Base-by-base conservation (phyloP, 2,888 invertebrate genomes). In the Xanthorhoe designata region DNA sequence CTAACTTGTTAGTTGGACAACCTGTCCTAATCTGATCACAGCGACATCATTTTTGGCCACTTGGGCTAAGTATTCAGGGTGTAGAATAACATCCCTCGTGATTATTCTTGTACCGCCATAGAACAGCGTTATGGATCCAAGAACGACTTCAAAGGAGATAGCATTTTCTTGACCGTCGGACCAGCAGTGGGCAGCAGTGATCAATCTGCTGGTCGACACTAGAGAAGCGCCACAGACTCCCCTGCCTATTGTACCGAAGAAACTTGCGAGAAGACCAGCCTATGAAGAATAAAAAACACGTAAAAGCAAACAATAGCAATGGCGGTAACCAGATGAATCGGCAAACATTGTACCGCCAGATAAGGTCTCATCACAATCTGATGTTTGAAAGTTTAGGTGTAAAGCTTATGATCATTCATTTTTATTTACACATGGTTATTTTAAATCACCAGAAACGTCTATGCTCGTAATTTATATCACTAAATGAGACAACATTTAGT, bases 171-270 rank as follows among this genome's bases (percentile, higher is more conserved):
- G 2, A 0, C 87, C 86, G 47, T 86, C 86, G 32, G 53, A 74
- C 83, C 84, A 81, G 69, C 81, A 82, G 58, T 81, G 81, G 35
- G 81, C 81, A 9, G 82, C 81, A 4, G 81, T 79, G 0, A 80
- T 9, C 5, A 82, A 64, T 19, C 74, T 63, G 19, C 56, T 66
- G 4, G 54, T 0, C 4, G 51, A 72, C 10, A 87, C 42, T 7
- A 87, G 73, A 3, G 79, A 75, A 9, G 76, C 85, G 1, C 86
- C 85, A 65, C 87, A 87, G 1, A 83, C 76, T 15, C 74, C 77
- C n/a, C 47, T 18, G 1, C 49, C 54, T 13, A 3, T 13, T 42
- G 38, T 42, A 9, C 18, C 24, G 38, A 18, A 61, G 15, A 52
- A 61, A 4, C 13, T 66, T 15, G 69, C 64, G 35, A 76, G 49